Base-by-base conservation (phyloP, 92 coral and sea anemone genomes). In the Pocillopora meandrina region DNA sequence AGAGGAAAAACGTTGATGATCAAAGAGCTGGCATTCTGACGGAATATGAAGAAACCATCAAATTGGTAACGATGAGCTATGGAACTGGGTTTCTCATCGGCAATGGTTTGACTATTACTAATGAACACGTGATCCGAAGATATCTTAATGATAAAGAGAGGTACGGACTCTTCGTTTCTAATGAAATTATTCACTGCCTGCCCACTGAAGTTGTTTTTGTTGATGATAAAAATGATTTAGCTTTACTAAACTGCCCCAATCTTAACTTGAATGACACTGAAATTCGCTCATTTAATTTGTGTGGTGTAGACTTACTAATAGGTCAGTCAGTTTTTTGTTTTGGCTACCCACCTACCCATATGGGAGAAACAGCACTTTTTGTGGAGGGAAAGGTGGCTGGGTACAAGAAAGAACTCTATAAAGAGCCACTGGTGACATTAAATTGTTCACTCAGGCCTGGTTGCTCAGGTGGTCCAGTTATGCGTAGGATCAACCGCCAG, bases 391-490 rank as follows among this genome's bases (percentile, higher is more conserved):
- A 17, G 0, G 68, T 75, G 1, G 23, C 80, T 75, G 80, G 80
- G 52, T 0, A 1, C 0, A 3, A 5, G 10, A 9, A 75, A 16
- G 20, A 21, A 1, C 13, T 21, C 35, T 36, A 1, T 2, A 21
- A 55, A 58, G 1, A 16, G 13, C 67, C 80, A 21, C 35, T 75
- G 0, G 0, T 1, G 6, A 12, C 16, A 31, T 31, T 75, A 60
- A 0, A 75, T 17, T 75, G 80, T 2, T 13, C 15, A 57, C 14
- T 75, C 10, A 14, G 14, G 23, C 1, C 31, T 75, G 80, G 80
- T 10, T 23, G 33, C 60, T 75, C 80, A 60, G 79, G 79, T 23
- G 31, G 79, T 47, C 79, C 79, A 75, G 79, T 75, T 5, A 1
- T 75, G 1, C 12, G 52, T 13, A 14, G 79, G 62, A 59, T 58